These are phyloP conservation scores for Bubo scandiacus DNA, from an alignment of 2,113 vertebrate species.

Conservation along the genomic window DNA sequence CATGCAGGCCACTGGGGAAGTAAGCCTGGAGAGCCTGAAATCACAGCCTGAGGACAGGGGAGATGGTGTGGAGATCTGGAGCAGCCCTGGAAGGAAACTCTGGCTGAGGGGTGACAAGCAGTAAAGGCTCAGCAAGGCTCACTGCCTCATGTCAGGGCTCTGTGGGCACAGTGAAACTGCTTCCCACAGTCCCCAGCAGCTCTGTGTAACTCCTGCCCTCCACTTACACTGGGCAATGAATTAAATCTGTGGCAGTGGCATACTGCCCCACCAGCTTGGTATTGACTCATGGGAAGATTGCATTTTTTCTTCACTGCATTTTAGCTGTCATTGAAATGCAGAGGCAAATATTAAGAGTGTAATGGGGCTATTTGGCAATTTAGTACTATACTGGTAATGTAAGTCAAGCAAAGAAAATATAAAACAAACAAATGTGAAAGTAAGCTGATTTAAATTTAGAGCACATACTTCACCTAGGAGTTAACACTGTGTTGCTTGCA, in stretches of 20 bases:
- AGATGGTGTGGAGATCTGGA: not conserved
- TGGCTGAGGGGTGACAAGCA: not conserved
- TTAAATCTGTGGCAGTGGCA: not conserved
- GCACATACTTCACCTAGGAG: not conserved
- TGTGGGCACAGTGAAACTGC: not conserved
- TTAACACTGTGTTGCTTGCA: not conserved
- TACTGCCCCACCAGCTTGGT: not conserved
- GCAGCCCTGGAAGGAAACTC: not conserved
- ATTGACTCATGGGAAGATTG: not conserved
- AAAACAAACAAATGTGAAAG: not conserved
- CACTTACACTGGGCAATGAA: not conserved
- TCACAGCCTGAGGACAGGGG: not conserved
- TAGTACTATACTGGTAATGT: not conserved
- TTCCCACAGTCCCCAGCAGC: not conserved
- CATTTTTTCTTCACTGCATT: not conserved
- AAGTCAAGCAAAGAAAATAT: constrained; percentile 28
- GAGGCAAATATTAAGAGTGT: constrained; percentile 17
- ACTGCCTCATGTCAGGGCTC: not conserved
- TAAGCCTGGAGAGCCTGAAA: not conserved
- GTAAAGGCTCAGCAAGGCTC: not conserved
- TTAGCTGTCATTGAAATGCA: not conserved
- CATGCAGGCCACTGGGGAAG: not conserved
- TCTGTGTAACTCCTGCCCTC: not conserved
- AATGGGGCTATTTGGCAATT: not conserved
- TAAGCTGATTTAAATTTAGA: not conserved